A percentile compares a stretch with the other conserved stretches of the same genome.
Conservation (phyloP, 2,888 invertebrate genomes). For the Anodontia alba region DNA sequence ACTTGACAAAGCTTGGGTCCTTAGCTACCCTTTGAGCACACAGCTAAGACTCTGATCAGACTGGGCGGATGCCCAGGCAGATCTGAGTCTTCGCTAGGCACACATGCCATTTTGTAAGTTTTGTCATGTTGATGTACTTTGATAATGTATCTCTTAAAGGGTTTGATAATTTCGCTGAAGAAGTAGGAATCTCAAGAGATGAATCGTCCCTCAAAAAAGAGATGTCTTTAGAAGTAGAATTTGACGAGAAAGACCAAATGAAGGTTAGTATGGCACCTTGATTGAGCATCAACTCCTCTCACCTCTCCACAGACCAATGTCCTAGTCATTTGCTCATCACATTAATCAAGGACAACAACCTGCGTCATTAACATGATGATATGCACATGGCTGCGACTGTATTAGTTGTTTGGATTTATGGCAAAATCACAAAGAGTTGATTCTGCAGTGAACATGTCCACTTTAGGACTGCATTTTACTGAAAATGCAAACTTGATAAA, state of each 20-base stretch:
- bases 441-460: neutral
- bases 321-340: neutral
- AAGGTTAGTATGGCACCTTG: slow-evolving; percentile 87
- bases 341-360: neutral
- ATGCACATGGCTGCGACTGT: too few species aligned
- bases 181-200: slow-evolving; percentile 88
- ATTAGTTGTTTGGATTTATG: too few species aligned
- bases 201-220: slow-evolving; percentile 90
- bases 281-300: neutral
- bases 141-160: slow-evolving; percentile 85
- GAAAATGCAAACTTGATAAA: too few species aligned
- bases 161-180: slow-evolving; percentile 89
- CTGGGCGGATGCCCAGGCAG: too few species aligned
- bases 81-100: too few species aligned
- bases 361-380: too few species aligned
- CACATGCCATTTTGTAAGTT: too few species aligned
- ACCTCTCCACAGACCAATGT: neutral
- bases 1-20: too few species aligned
- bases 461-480: neutral
- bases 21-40: too few species aligned
- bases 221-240: slow-evolving; percentile 87
- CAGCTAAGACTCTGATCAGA: too few species aligned
- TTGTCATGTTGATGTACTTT: too few species aligned
- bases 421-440: too few species aligned
- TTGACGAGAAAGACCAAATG: slow-evolving; percentile 89